Percentiles rank a stretch among this genome's conserved stretches.
Evolutionary conservation across 92 coral and sea anemone genomes (phyloP).

Genomic region (Desmophyllum pertusum): DNA sequence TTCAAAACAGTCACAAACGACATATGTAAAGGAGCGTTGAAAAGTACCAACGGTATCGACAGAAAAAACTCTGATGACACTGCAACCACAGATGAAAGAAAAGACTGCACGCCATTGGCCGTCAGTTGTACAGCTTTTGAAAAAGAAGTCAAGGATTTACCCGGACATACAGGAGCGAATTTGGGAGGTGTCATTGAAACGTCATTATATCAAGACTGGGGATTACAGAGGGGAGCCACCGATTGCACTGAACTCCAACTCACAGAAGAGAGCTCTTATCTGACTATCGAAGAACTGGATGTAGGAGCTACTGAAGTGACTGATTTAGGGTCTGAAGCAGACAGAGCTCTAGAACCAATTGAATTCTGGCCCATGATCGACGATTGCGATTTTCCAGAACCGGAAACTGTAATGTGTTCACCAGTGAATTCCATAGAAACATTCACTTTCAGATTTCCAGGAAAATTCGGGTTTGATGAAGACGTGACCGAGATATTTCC

Average conservation of each 20-base stretch:
- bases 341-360: background rate
- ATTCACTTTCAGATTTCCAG: background rate
- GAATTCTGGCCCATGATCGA: conserved; percentile 8
- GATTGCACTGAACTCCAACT: background rate
- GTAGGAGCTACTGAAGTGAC: background rate
- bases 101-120: background rate
- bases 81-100: too few species aligned
- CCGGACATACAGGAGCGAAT: background rate
- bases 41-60: background rate
- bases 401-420: conserved; percentile 20
- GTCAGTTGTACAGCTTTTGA: background rate
- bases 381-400: background rate
- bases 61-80: background rate
- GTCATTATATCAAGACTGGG: conserved; percentile 27
- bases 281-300: background rate
- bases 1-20: background rate
- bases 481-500: background rate
- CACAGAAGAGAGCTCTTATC: background rate
- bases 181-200: conserved; percentile 29
- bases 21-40: background rate
- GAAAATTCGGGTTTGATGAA: background rate
- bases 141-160: background rate
- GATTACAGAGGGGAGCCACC: background rate
- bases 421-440: conserved; percentile 12
- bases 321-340: background rate